Conservation (phyloP, 2,888 invertebrate genomes). For the Gandaritis pyraliata region DNA sequence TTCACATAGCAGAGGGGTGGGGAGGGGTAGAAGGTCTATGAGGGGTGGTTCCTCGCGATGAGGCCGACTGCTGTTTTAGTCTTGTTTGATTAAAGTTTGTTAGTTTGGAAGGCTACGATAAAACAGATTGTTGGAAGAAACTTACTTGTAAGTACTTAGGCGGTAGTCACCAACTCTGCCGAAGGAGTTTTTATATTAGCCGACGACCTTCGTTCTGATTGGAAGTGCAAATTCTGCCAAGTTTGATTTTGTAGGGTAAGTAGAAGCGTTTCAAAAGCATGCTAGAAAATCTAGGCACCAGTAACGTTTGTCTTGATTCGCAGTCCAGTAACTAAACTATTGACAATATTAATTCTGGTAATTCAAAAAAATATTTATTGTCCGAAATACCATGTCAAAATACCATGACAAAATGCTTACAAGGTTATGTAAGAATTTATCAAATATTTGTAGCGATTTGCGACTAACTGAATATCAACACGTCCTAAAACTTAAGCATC, state of each 20-base stretch:
- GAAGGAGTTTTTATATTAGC: background rate
- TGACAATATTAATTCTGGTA: no score
- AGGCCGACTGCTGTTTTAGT: background rate
- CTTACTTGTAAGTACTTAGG: background rate
- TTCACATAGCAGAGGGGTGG: background rate
- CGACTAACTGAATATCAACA: background rate
- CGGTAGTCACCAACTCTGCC: background rate
- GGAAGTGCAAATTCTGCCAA: no score
- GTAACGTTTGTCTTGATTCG: no score
- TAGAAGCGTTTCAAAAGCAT: no score
- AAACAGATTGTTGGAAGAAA: background rate
- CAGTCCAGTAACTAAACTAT: no score
- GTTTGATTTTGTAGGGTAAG: no score
- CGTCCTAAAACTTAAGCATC: background rate
- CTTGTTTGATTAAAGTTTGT: conserved; percentile 18
- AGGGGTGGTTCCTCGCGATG: background rate
- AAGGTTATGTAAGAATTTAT: background rate
- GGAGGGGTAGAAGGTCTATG: conserved; percentile 6
- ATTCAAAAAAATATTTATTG: no score
- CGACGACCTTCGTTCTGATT: no score
- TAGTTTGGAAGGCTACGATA: conserved; percentile 2
- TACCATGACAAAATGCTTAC: no score
- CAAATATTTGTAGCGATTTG: background rate
- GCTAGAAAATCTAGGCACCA: no score
- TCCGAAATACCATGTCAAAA: no score